Percentiles rank a stretch among this genome's conserved stretches.
Conservation (phyloP, 2,113 vertebrate genomes). For the Cercopithecus mona region DNA sequence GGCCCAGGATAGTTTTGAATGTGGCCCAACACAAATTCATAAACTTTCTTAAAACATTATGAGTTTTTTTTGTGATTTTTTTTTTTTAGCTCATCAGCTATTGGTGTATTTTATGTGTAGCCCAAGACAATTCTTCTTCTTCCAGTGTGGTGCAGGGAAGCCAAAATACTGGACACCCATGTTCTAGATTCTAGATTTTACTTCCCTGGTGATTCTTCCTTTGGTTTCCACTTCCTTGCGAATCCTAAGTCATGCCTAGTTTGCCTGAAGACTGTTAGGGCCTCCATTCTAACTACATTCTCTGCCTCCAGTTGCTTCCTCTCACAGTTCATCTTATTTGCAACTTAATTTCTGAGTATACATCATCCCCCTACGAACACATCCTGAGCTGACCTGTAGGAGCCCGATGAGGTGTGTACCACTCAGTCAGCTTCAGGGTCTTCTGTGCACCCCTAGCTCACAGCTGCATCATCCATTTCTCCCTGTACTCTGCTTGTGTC, state of each 20-base stretch:
- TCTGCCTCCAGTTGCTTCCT: not conserved
- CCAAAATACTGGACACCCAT: no score
- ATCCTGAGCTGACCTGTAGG: not conserved
- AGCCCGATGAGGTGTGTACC: no score
- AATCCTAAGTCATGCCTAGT: not conserved
- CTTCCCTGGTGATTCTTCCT: not conserved
- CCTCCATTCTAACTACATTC: not conserved
- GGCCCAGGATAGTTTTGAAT: no score
- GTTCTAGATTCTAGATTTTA: not conserved
- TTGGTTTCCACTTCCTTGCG: not conserved
- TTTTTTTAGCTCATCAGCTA: no score
- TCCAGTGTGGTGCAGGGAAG: no score
- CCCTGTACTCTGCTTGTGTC: not conserved
- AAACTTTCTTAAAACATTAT: no score
- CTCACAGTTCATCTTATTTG: not conserved
- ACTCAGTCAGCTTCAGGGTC: not conserved
- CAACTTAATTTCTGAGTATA: not conserved
- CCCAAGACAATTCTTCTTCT: no score
- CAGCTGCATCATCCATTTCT: rapidly evolving
- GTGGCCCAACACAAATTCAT: no score
- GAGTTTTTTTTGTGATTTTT: no score
- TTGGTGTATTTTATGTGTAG: no score
- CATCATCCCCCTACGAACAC: rapidly evolving
- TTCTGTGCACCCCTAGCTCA: no score
- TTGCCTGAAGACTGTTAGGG: not conserved